These are phyloP conservation scores for Chaunax sp. DNA, from an alignment of 2,797 vertebrate genomes.

Conservation along the genomic window DNA sequence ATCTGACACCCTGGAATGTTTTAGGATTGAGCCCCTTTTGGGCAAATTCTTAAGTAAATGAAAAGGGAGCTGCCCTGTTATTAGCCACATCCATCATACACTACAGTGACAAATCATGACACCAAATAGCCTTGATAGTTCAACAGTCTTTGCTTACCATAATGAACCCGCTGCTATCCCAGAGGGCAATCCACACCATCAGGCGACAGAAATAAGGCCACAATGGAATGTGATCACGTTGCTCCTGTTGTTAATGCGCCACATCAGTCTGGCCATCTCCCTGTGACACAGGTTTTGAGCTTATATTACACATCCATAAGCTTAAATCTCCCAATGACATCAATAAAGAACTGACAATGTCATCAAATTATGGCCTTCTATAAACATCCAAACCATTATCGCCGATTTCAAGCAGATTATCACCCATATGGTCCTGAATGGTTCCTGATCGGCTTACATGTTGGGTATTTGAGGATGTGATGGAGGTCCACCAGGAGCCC, in stretches of 20 bases:
- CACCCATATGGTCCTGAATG: constrained; percentile 50
- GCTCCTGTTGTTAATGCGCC: constrained; percentile 26
- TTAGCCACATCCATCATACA: constrained; percentile 45
- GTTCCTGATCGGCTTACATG: constrained; percentile 71
- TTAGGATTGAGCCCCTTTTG: constrained; percentile 50
- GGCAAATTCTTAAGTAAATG: constrained; percentile 53
- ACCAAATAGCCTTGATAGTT: constrained; percentile 61
- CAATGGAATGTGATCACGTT: constrained; percentile 55
- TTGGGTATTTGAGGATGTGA: constrained; percentile 46
- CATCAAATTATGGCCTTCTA: constrained; percentile 64
- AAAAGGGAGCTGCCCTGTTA: constrained; percentile 31
- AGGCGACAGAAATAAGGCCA: constrained; percentile 43
- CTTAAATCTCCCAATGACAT: constrained; percentile 61
- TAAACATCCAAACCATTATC: constrained; percentile 56
- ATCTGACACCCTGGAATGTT: constrained; percentile 62
- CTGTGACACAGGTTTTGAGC: constrained; percentile 43
- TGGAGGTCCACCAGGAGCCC: constrained; percentile 21
- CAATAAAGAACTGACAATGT: constrained; percentile 58
- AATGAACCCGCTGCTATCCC: constrained; percentile 29
- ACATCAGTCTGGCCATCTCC: constrained; percentile 37
- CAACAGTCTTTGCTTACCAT: constrained; percentile 52
- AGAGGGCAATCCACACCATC: constrained; percentile 4
- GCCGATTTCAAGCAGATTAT: constrained; percentile 70
- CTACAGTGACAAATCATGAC: constrained; percentile 39
- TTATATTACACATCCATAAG: constrained; percentile 56